Evolutionary conservation across 92 coral and sea anemone genomes (phyloP).

Genomic region (Galaxea fascicularis): DNA sequence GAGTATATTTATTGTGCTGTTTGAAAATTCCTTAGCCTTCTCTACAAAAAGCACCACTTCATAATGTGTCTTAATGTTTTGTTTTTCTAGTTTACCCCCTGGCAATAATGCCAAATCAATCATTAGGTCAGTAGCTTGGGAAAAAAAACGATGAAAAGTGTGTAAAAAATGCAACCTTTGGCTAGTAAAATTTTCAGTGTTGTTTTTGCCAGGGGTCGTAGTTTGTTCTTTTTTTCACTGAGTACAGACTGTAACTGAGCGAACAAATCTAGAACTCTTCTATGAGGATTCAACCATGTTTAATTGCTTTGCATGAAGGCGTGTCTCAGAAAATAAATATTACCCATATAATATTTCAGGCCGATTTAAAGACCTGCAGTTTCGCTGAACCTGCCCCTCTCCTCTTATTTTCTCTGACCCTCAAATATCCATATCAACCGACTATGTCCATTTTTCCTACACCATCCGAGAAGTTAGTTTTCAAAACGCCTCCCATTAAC

Average conservation of each 20-base stretch:
- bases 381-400: background rate
- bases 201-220: background rate
- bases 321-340: background rate
- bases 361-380: slow-evolving; percentile 1
- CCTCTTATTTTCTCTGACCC: background rate
- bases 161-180: background rate
- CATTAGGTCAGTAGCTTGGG: background rate
- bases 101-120: slow-evolving; percentile 21
- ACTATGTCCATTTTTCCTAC: background rate
- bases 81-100: slow-evolving; percentile 20
- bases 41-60: background rate
- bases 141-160: background rate
- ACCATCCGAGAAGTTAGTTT: background rate
- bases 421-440: background rate
- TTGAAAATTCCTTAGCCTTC: slow-evolving; percentile 21
- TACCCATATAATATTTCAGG: background rate
- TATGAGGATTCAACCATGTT: background rate
- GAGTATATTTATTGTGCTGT: background rate
- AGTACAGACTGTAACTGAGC: background rate
- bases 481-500: background rate
- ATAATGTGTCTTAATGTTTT: slow-evolving; percentile 10
- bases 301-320: background rate
- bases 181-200: background rate
- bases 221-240: background rate
- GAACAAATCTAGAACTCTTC: background rate